These are phyloP conservation scores for Mythimna ferrago DNA, from an alignment of 2,888 invertebrate species.

Conservation along the genomic window DNA sequence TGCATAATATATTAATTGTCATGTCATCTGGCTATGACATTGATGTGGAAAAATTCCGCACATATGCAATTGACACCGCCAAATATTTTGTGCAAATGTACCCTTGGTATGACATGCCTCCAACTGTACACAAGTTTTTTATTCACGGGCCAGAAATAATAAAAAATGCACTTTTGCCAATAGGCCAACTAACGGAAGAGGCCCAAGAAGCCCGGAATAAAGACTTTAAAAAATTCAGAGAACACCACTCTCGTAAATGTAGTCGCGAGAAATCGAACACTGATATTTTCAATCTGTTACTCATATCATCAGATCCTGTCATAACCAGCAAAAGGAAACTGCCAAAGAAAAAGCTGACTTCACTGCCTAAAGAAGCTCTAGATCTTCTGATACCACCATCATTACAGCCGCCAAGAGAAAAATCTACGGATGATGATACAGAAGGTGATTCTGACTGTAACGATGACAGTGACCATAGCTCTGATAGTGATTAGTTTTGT, in stretches of 20 bases:
- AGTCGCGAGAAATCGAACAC: conserved; percentile 4
- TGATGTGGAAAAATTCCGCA: no score
- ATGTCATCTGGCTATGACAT: no score
- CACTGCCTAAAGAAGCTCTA: not conserved
- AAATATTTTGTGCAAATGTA: no score
- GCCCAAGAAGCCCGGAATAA: no score
- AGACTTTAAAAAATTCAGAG: no score
- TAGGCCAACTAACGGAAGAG: no score
- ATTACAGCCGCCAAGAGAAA: conserved; percentile 13
- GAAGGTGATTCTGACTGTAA: conserved; percentile 4
- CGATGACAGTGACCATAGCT: not conserved
- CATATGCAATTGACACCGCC: no score
- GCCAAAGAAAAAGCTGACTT: conserved; percentile 4
- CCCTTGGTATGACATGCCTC: no score
- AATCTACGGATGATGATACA: conserved; percentile 1
- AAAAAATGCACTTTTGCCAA: no score
- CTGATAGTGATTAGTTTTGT: conserved; percentile 3
- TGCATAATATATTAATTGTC: no score
- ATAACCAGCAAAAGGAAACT: conserved; percentile 13
- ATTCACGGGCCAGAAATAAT: no score
- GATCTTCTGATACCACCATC: conserved; percentile 14
- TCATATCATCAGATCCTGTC: conserved; percentile 1
- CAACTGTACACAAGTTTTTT: no score
- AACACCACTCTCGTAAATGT: not conserved
- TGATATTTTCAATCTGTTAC: conserved; percentile 14